phyloP scores from a whole-genome alignment of 1,140 invertebrate genomes.

The Rhyacophila brunnea region DNA sequence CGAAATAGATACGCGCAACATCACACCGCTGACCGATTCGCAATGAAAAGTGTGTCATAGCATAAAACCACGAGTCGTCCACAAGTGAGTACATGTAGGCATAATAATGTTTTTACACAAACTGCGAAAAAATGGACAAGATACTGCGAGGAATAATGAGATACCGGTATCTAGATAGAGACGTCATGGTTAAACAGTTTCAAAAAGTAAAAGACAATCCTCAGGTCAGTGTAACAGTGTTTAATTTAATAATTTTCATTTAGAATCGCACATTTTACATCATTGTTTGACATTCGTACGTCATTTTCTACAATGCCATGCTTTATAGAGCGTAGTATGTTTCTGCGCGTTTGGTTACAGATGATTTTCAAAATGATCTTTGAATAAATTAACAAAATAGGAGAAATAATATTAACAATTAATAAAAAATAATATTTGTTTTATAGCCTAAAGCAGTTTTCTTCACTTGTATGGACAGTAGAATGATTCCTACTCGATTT shows the following conservation, averaged over 20 bases:
- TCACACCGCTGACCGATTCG: too few relatives aligned
- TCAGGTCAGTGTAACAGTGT: slow-evolving; percentile 62
- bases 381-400: too few relatives aligned
- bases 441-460: slow-evolving; percentile 89
- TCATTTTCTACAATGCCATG: not conserved
- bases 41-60: too few relatives aligned
- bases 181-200: slow-evolving; percentile 89
- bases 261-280: not conserved
- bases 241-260: too few relatives aligned
- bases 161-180: slow-evolving; percentile 76
- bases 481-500: slow-evolving; percentile 94
- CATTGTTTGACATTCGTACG: not conserved
- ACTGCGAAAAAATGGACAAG: slow-evolving; percentile 66
- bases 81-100: too few relatives aligned
- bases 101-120: slow-evolving; percentile 13
- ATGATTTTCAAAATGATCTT: too few relatives aligned
- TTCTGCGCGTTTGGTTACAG: not conserved
- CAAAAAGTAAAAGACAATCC: slow-evolving; percentile 82
- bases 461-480: slow-evolving; percentile 96
- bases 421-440: too few relatives aligned
- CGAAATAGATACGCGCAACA: too few relatives aligned
- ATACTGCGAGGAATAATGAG: slow-evolving; percentile 86
- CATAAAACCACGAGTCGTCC: too few relatives aligned
- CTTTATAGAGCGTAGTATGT: not conserved
- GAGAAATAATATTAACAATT: too few relatives aligned